Evolutionary conservation across 2,797 vertebrate genomes (phyloP).

Genomic region (Gephyroberyx darwinii): DNA sequence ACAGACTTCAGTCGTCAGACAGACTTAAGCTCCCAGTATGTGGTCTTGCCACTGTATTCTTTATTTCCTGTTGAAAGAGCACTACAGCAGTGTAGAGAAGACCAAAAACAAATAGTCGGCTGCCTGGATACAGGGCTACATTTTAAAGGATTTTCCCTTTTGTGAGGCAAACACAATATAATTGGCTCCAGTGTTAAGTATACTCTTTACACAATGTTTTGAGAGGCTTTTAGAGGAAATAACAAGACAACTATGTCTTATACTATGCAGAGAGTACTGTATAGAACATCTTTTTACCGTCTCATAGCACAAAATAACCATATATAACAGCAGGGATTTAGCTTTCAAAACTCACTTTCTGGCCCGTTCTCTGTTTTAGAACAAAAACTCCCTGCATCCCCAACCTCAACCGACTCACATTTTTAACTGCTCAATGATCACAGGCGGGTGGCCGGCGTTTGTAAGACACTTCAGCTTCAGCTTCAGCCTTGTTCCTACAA

Average conservation of each 20-base stretch:
- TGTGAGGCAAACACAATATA: slow-evolving; percentile 40
- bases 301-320: slow-evolving; percentile 11
- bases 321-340: not conserved
- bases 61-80: slow-evolving; percentile 45
- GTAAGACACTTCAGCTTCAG: too few species aligned
- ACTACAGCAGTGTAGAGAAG: slow-evolving; percentile 27
- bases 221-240: slow-evolving; percentile 25
- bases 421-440: too few species aligned
- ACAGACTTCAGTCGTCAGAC: slow-evolving; percentile 47
- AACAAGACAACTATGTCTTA: not conserved
- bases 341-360: not conserved
- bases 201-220: slow-evolving; percentile 26
- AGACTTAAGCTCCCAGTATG: slow-evolving; percentile 60
- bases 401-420: too few species aligned
- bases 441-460: too few species aligned
- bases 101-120: slow-evolving; percentile 32
- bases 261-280: not conserved
- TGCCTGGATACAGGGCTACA: slow-evolving; percentile 33
- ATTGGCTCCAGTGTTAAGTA: slow-evolving; percentile 25
- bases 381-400: not conserved
- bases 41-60: slow-evolving; percentile 48
- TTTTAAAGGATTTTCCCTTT: slow-evolving; percentile 36
- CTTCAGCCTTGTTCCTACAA: too few species aligned
- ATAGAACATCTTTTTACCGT: not conserved
- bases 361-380: not conserved